A percentile compares a stretch with the other conserved stretches of the same genome.
Evolutionary conservation across 2,113 vertebrate genomes (phyloP).

Genomic region (Psilopsiagon aymara): DNA sequence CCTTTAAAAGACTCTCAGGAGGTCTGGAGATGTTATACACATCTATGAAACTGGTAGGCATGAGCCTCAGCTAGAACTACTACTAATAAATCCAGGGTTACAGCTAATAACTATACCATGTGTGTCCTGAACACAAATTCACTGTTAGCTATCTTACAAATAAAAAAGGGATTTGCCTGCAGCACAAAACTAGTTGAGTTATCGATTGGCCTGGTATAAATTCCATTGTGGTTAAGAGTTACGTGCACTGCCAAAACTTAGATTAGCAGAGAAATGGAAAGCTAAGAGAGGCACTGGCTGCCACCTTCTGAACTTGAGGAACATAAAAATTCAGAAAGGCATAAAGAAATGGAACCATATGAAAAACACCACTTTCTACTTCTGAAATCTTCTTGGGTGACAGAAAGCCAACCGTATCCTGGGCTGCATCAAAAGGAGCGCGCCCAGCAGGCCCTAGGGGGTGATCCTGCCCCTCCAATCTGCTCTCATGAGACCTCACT

Average conservation of each 20-base stretch:
- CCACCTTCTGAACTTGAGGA: neutral
- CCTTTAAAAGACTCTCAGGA: neutral
- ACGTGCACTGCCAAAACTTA: fast-evolving
- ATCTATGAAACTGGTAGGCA: neutral
- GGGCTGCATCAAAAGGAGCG: too few relatives aligned
- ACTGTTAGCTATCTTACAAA: neutral
- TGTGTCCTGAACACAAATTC: neutral
- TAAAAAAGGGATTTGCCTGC: neutral
- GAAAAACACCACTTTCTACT: neutral
- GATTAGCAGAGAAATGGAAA: neutral
- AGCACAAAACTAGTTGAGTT: neutral
- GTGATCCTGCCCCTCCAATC: too few relatives aligned
- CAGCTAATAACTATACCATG: neutral
- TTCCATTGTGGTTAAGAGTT: neutral
- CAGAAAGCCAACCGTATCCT: too few relatives aligned
- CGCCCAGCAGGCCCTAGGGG: too few relatives aligned
- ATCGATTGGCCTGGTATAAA: neutral
- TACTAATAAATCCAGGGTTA: neutral
- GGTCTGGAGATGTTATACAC: neutral
- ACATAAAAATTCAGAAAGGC: neutral
- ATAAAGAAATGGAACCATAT: neutral
- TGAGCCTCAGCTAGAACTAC: neutral
- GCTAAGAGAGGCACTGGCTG: neutral
- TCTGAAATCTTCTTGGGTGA: neutral
- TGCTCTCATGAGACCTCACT: too few relatives aligned